Evolutionary conservation across 2,113 vertebrate genomes (phyloP).

Genomic region (Paramormyrops kingsleyae): DNA sequence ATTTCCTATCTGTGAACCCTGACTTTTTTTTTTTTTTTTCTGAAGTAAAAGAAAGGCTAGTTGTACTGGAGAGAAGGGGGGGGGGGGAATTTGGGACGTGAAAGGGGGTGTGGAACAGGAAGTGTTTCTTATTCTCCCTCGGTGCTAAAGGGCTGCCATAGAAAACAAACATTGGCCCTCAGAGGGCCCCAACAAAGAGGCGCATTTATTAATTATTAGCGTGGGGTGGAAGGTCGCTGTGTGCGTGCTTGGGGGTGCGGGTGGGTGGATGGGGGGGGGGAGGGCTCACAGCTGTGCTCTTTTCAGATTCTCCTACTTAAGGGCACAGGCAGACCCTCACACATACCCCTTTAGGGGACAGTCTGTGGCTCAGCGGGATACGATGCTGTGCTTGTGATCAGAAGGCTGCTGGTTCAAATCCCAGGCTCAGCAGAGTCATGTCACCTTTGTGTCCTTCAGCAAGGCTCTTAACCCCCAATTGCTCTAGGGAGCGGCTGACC

Average conservation of each 20-base stretch:
- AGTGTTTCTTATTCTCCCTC: constrained; percentile 36
- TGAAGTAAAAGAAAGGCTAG: constrained; percentile 24
- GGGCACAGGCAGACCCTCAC: not conserved
- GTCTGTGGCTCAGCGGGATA: not conserved
- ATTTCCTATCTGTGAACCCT: constrained; percentile 33
- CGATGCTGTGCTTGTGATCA: not conserved
- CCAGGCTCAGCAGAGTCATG: not conserved
- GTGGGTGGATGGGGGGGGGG: not conserved
- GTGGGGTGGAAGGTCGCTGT: not conserved
- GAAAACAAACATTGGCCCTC: constrained; percentile 43
- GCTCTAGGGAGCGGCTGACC: not conserved
- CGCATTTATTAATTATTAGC: constrained; percentile 31
- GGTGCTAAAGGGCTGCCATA: constrained; percentile 48
- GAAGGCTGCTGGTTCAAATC: not conserved
- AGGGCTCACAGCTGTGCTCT: not conserved
- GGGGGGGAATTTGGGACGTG: constrained; percentile 3
- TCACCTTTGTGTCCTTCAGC: not conserved
- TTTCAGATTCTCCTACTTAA: not conserved
- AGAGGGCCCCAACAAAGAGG: constrained; percentile 12
- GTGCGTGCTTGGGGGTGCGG: not conserved
- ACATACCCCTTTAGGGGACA: not conserved
- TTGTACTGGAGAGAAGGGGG: constrained; percentile 39
- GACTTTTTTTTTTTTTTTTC: constrained; percentile 17
- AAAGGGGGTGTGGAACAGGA: constrained; percentile 32
- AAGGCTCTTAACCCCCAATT: not conserved